These are phyloP conservation scores for Clusia tigrina DNA, from an alignment of 2,888 invertebrate genomes.

Conservation along the genomic window DNA sequence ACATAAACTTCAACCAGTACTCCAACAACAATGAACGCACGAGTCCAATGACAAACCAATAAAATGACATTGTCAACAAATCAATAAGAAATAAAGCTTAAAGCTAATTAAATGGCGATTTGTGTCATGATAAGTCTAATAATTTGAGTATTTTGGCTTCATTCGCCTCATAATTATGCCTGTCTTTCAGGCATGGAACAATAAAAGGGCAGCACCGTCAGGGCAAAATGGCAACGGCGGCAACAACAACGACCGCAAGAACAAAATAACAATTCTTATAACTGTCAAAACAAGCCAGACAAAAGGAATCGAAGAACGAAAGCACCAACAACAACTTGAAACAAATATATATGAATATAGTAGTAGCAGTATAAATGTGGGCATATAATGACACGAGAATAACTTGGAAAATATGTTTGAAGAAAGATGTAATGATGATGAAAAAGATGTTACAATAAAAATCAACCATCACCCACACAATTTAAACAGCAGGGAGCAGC, in stretches of 20 bases:
- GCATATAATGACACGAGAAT: conserved; percentile 25
- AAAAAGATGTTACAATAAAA: neutral
- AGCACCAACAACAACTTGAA: neutral
- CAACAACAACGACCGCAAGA: conserved; percentile 17
- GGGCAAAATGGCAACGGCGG: conserved; percentile 3
- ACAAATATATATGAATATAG: neutral
- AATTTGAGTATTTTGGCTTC: conserved; percentile 42
- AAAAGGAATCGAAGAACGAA: neutral
- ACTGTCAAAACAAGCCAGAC: conserved; percentile 26
- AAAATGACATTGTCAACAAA: conserved; percentile 47
- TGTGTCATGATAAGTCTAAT: conserved; percentile 57
- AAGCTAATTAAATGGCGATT: conserved; percentile 57
- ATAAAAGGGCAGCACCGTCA: conserved; percentile 14
- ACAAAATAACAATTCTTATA: conserved; percentile 22
- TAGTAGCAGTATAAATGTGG: too few relatives aligned
- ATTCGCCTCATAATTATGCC: conserved; percentile 8
- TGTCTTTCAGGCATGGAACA: conserved; percentile 1
- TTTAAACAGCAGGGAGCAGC: neutral
- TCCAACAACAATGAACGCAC: too few relatives aligned
- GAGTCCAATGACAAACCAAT: too few relatives aligned
- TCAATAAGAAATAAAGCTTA: conserved; percentile 49
- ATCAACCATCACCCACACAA: neutral
- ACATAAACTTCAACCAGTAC: too few relatives aligned
- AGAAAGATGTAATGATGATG: neutral
- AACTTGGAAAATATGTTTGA: conserved; percentile 22